Conservation (phyloP, 2,113 vertebrate species). For the Thinocorus orbignyianus region DNA sequence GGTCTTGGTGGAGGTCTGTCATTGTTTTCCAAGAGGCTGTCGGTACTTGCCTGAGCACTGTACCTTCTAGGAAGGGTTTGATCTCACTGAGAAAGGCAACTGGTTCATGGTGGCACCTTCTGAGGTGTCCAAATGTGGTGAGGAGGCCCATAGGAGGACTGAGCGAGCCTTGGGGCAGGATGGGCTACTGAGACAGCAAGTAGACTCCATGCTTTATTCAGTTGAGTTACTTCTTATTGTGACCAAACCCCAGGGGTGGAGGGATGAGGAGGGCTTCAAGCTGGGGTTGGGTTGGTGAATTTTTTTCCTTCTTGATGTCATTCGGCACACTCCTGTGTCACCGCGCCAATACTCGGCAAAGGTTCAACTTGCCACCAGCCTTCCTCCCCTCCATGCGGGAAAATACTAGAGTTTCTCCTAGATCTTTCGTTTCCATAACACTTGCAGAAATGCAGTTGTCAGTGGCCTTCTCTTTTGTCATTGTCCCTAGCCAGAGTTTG, state of each 20-base stretch:
- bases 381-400: not conserved
- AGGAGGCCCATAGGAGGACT: not conserved
- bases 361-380: not conserved
- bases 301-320: not conserved
- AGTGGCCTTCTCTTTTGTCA: not conserved
- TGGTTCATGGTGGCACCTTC: not conserved
- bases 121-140: not conserved
- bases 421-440: not conserved
- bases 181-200: not conserved
- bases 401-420: not conserved
- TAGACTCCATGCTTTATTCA: not conserved
- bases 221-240: not conserved
- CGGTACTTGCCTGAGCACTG: not conserved
- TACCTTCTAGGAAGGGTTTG: not conserved
- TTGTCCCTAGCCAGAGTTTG: not conserved
- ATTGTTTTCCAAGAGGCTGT: not conserved
- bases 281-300: not conserved
- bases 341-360: not conserved
- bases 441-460: not conserved
- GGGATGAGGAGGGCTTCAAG: rapidly evolving
- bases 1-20: not conserved
- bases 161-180: not conserved
- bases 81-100: not conserved
- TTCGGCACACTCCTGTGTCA: not conserved
- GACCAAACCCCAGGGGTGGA: not conserved